Conservation (phyloP, 2,797 vertebrate species). For the Fundulus diaphanus region DNA sequence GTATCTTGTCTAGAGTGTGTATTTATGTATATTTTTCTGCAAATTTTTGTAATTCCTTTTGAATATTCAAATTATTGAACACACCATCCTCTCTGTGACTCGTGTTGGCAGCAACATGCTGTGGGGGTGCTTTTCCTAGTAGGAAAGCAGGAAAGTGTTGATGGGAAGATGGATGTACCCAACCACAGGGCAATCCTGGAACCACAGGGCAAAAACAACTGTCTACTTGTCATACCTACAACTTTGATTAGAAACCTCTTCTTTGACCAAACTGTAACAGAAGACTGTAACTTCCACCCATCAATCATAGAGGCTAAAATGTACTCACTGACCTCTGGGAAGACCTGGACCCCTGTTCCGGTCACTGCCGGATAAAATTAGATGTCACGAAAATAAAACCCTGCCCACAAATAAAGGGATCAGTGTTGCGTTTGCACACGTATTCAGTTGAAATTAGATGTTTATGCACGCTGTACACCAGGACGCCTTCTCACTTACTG, state of each 20-base stretch:
- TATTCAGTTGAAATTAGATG: neutral
- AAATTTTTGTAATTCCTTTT: too few relatives aligned
- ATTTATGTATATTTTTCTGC: too few relatives aligned
- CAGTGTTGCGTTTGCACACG: neutral
- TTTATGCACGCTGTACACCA: neutral
- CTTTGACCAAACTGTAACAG: neutral
- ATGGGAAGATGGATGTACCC: too few relatives aligned
- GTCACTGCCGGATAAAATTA: neutral
- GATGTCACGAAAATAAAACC: slow-evolving; percentile 1
- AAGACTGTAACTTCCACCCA: neutral
- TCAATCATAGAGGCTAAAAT: neutral
- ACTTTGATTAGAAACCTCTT: neutral
- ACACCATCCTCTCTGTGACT: too few relatives aligned
- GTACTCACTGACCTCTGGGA: neutral
- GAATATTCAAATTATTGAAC: too few relatives aligned
- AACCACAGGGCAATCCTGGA: too few relatives aligned
- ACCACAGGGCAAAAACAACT: too few relatives aligned
- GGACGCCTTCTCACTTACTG: neutral
- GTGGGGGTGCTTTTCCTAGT: too few relatives aligned
- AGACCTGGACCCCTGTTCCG: neutral
- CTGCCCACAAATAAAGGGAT: neutral
- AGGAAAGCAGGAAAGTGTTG: too few relatives aligned
- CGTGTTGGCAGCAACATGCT: too few relatives aligned
- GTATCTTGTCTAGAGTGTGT: too few relatives aligned
- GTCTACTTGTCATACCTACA: neutral